These are phyloP conservation scores for Apus apus DNA, from an alignment of 2,113 vertebrate genomes.

Conservation along the genomic window DNA sequence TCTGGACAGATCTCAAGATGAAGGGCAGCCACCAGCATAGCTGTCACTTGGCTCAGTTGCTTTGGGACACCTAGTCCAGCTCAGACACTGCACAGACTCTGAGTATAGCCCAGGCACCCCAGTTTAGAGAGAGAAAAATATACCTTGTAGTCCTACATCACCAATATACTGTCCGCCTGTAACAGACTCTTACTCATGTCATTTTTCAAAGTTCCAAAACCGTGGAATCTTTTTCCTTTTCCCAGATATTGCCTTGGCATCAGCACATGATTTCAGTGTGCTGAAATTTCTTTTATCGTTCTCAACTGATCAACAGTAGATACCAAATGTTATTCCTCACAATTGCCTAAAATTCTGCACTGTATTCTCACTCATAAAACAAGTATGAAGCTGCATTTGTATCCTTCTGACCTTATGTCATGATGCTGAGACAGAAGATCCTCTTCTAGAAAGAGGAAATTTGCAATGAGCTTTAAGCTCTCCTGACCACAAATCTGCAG, in stretches of 20 bases:
- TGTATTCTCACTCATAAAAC: not conserved
- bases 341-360: not conserved
- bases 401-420: not conserved
- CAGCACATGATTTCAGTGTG: not conserved
- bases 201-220: not conserved
- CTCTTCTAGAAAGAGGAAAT: not conserved
- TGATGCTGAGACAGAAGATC: not conserved
- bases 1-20: not conserved
- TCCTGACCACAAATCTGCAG: not conserved
- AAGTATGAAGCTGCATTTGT: not conserved
- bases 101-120: not conserved
- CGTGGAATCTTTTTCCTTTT: not conserved
- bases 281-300: constrained; percentile 13
- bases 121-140: not conserved
- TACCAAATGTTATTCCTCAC: not conserved
- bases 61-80: not conserved
- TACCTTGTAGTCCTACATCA: not conserved
- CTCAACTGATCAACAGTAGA: constrained; percentile 15
- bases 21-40: not conserved
- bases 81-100: not conserved
- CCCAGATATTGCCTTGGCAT: not conserved
- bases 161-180: not conserved
- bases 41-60: not conserved
- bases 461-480: not conserved
- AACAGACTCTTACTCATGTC: not conserved